A percentile compares a stretch with the other conserved stretches of the same genome.
Evolutionary conservation across 2,797 vertebrate species (phyloP).

Genomic region (Hoplostethus mediterraneus): DNA sequence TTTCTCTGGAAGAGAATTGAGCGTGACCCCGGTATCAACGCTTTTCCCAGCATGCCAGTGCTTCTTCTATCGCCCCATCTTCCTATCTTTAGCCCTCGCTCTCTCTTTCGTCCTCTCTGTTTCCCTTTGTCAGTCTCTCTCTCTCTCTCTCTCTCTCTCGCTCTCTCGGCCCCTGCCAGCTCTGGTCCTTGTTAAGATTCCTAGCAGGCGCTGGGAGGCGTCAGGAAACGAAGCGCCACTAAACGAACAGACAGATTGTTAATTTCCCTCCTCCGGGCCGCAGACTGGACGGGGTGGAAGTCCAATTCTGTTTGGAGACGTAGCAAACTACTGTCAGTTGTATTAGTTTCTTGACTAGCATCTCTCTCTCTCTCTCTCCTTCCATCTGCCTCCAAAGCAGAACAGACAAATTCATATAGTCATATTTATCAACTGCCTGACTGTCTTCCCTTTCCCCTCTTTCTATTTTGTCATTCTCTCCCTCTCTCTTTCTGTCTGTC

Average conservation of each 20-base stretch:
- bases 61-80: background rate
- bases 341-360: slow-evolving; percentile 31
- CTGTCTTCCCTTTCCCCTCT: slow-evolving; percentile 18
- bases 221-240: slow-evolving; percentile 56
- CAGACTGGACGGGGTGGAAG: slow-evolving; percentile 43
- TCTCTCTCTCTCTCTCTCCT: slow-evolving; percentile 13
- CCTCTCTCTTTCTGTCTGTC: slow-evolving; percentile 12
- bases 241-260: slow-evolving; percentile 70
- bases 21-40: background rate
- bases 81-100: background rate
- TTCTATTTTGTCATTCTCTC: background rate
- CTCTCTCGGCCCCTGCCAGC: slow-evolving; percentile 7
- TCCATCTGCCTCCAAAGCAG: slow-evolving; percentile 18
- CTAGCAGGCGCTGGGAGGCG: slow-evolving; percentile 44
- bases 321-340: slow-evolving; percentile 51
- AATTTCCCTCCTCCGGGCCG: slow-evolving; percentile 62
- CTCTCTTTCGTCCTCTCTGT: background rate
- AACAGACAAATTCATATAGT: slow-evolving; percentile 29
- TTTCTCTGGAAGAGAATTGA: slow-evolving; percentile 7
- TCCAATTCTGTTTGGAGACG: slow-evolving; percentile 56
- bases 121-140: slow-evolving; percentile 1
- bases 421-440: slow-evolving; percentile 37
- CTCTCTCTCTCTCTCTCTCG: slow-evolving; percentile 36
- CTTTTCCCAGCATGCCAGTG: background rate
- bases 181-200: slow-evolving; percentile 68